phyloP scores from a whole-genome alignment of 2,888 invertebrate species.

The Eugnorisma glareosa region DNA sequence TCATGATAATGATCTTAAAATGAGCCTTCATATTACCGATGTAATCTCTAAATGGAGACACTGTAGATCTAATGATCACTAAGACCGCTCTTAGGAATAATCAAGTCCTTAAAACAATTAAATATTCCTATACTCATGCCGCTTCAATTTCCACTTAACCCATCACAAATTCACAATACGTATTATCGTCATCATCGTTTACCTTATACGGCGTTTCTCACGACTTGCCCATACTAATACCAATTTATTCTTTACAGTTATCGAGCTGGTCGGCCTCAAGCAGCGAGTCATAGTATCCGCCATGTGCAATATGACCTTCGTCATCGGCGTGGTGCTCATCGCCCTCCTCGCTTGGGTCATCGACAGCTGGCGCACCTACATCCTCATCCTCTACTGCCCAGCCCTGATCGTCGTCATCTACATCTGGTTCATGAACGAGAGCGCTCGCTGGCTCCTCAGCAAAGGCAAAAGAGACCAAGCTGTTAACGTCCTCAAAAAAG shows the following conservation, averaged over 20 bases:
- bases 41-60: not conserved
- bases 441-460: constrained; percentile 94
- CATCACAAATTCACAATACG: constrained; percentile 19
- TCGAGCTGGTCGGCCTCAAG: constrained; percentile 94
- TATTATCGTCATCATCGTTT: constrained; percentile 36
- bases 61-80: not conserved
- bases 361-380: constrained; percentile 93
- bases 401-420: constrained; percentile 92
- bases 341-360: constrained; percentile 93
- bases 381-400: constrained; percentile 93
- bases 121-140: constrained; percentile 3
- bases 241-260: constrained; percentile 87
- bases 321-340: constrained; percentile 93
- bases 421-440: constrained; percentile 94
- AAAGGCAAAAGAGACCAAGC: constrained; percentile 93
- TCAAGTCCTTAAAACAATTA: not conserved
- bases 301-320: constrained; percentile 94
- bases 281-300: constrained; percentile 94
- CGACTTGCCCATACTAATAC: constrained; percentile 44
- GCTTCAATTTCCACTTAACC: constrained; percentile 15
- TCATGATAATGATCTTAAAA: not conserved
- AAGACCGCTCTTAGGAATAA: not conserved
- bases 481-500: constrained; percentile 91
- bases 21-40: not conserved
- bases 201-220: constrained; percentile 41